These are phyloP conservation scores for Mercenaria mercenaria DNA, from an alignment of 1,140 invertebrate species.

Conservation along the genomic window DNA sequence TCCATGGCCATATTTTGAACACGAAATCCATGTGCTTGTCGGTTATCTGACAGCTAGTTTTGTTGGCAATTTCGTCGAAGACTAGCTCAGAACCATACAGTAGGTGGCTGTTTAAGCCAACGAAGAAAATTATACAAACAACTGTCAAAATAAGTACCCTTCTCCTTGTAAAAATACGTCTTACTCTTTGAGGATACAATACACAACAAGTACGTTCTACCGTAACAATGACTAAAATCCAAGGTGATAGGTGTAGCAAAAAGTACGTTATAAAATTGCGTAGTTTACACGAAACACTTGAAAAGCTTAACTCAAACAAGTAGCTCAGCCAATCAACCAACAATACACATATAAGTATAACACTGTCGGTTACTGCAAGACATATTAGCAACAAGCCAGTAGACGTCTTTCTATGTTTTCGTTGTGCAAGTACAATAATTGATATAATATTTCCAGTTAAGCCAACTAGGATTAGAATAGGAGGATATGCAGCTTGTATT, in stretches of 20 bases:
- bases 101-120: background rate
- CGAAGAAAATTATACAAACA: background rate
- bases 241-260: background rate
- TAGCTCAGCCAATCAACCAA: background rate
- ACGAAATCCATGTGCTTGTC: background rate
- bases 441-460: background rate
- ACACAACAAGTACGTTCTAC: background rate
- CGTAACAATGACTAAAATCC: slow-evolving; percentile 25
- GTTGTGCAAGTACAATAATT: background rate
- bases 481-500: background rate
- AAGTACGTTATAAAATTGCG: background rate
- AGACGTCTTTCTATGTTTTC: background rate
- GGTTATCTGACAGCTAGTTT: background rate
- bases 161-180: background rate
- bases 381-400: background rate
- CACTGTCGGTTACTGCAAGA: background rate
- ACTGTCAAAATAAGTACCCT: background rate
- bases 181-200: background rate
- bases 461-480: background rate
- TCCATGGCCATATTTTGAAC: slow-evolving; percentile 36
- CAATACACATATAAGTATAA: background rate
- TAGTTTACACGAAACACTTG: background rate
- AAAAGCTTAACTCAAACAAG: background rate
- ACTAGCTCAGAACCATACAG: background rate
- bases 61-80: background rate